Conservation (phyloP, 2,888 invertebrate species). For the Endomychus coccineus region DNA sequence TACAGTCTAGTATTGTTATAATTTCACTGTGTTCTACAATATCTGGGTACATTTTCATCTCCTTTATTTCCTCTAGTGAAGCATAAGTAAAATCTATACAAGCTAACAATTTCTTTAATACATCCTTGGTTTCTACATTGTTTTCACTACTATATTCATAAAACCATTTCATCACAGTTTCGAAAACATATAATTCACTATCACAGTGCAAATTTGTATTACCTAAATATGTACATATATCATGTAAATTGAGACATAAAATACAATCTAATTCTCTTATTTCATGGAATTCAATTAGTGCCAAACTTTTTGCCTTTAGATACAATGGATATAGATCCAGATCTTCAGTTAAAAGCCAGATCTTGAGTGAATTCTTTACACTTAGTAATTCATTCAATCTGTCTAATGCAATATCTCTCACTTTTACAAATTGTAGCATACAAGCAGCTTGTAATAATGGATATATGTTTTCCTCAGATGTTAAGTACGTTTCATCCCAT, state of each 20-base stretch:
- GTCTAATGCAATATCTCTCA: conserved; percentile 32
- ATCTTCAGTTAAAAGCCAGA: conserved; percentile 35
- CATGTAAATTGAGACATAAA: conserved; percentile 31
- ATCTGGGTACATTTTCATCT: conserved; percentile 33
- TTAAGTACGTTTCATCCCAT: too few relatives aligned
- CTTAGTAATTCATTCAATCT: conserved; percentile 26
- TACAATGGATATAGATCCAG: conserved; percentile 32
- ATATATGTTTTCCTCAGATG: conserved; percentile 33
- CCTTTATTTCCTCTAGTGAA: conserved; percentile 25
- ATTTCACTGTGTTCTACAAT: conserved; percentile 27
- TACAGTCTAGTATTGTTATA: conserved; percentile 27
- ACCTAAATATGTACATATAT: conserved; percentile 38
- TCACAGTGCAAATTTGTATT: conserved; percentile 32
- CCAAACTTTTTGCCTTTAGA: conserved; percentile 37
- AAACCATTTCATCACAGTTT: conserved; percentile 40
- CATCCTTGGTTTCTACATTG: conserved; percentile 13
- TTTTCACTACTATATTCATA: conserved; percentile 28
- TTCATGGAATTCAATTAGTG: conserved; percentile 33
- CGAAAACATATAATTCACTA: conserved; percentile 38
- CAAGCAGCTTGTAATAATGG: conserved; percentile 38
- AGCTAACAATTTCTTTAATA: conserved; percentile 31
- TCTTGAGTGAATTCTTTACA: conserved; percentile 33
- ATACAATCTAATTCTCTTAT: conserved; percentile 32
- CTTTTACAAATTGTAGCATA: conserved; percentile 41
- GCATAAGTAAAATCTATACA: conserved; percentile 33